Base-by-base conservation (phyloP, 2,888 invertebrate species). In the Agrochola litura region DNA sequence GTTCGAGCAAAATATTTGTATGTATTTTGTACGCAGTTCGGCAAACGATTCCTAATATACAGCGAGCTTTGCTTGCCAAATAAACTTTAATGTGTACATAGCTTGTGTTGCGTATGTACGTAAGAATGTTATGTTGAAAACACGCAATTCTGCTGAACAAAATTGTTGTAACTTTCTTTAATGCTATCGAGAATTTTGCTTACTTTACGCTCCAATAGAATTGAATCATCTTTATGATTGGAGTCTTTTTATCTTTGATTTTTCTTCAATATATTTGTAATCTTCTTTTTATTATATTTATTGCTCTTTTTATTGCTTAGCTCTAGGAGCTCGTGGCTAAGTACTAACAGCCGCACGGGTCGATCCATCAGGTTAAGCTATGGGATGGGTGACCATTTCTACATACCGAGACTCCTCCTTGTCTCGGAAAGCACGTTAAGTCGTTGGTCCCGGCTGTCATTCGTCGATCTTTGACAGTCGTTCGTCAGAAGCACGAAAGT, bases 21-120 rank as follows among this genome's bases (percentile, higher is more conserved):
- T 77, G 60, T 86, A 64, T 84, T 74, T 70, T 56, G 84, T 80
- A 71, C 84, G 61, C 64, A 66, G 66, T 77, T 84, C 37, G 73
- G 65, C 37, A 68, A 84, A 72, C 67, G 65, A 58, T 73, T 65
- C 67, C 37, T 63, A n/a, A 56, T 65, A 60, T 12, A 70, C 72
- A 63, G 41, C 64, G 41, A 67, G 64, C 41, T 69, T 64, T 70
- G 67, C 75, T 76, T 76, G 64, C 75, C 49, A 79, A 81, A 81
- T 79, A 81, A 84, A 79, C 84, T 70, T 84, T 37, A 66, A 84
- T 67, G 16, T 84, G 43, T 58, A 66, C 54, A 58, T 84, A 67
- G 66, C 43, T 16, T 52, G 56, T 61, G 37, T 78, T 64, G 37
- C 6, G 30, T 43, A 43, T 43, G 9, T 64, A 79, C 3, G 19